Base-by-base conservation (phyloP, 2,113 vertebrate genomes). In the Lates calcarifer region DNA sequence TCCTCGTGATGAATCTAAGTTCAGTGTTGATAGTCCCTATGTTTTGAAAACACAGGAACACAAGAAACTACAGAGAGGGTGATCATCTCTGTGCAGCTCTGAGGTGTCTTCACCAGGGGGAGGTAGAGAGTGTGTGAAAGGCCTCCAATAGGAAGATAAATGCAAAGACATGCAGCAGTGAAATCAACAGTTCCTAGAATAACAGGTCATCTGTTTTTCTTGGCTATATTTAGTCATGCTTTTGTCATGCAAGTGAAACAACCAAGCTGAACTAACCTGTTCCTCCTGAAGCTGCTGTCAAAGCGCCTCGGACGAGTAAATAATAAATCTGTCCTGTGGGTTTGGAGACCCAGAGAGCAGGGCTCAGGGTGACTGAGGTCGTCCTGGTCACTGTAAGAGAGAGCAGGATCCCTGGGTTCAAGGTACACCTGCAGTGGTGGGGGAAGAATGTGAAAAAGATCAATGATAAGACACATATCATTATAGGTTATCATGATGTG, bases 31-130 rank as follows among this genome's bases (percentile, higher is more conserved):
- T n/a, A n/a, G n/a, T n/a, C n/a, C n/a, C n/a, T n/a, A n/a, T n/a
- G n/a, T n/a, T n/a, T n/a, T n/a, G n/a, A n/a, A n/a, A n/a, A n/a
- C n/a, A n/a, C n/a, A n/a, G n/a, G n/a, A 43, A 47, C 18, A 20
- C 17, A 47, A 47, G 17, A 47, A 55, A 17, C 55, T 56, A 14
- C 55, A 56, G 55, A 56, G 13, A 7, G 8, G 14, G 5, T 15
- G 13, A 56, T 5, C 2, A 56, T 56, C n/a, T 28, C 14, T 5
- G 49, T 24, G n/a, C 29, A 53, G 28, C 28, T 28, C 13, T 31
- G 56, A 71, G 14, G 39, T 31, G 18, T 26, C 4, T 69, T 49
- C 79, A 70, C 37, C 1, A 70, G 63, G 45, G 2, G 72, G 68
- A 70, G 51, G 26, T 53, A 70, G 43, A 79, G 1, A 2, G 22